Percentiles rank a stretch among this genome's conserved stretches.
These are phyloP conservation scores for Calephelis virginiensis DNA, from an alignment of 1,140 invertebrate genomes.

Conservation along the genomic window DNA sequence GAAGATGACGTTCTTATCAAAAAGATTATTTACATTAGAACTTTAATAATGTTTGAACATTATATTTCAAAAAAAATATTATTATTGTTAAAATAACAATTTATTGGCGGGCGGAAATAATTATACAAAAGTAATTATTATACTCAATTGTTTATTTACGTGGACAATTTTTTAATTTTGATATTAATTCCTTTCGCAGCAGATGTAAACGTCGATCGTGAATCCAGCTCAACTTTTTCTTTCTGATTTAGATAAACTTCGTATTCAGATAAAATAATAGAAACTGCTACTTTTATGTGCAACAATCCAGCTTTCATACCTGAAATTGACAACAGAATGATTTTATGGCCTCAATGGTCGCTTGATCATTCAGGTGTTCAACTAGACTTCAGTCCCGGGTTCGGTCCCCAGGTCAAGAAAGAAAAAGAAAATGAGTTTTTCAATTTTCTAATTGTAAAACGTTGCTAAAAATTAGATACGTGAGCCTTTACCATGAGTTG, in stretches of 20 bases:
- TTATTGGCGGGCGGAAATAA: too few relatives aligned
- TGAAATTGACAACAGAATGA: background rate
- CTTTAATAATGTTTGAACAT: too few relatives aligned
- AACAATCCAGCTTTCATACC: conserved; percentile 26
- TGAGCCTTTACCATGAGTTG: too few relatives aligned
- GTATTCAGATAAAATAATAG: conserved; percentile 23
- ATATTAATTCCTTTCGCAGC: conserved; percentile 25
- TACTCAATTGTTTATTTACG: too few relatives aligned
- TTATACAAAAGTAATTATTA: too few relatives aligned
- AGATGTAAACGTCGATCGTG: conserved; percentile 22
- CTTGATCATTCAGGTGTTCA: background rate
- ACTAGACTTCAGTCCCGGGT: background rate
- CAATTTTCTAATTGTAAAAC: background rate
- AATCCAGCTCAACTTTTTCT: conserved; percentile 15
- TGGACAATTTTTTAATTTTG: conserved; percentile 7
- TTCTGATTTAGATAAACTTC: conserved; percentile 18
- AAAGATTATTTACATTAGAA: too few relatives aligned
- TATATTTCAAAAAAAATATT: too few relatives aligned
- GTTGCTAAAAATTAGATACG: background rate
- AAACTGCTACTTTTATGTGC: conserved; percentile 23
- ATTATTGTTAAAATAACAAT: too few relatives aligned
- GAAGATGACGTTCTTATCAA: too few relatives aligned
- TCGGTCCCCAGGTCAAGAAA: too few relatives aligned
- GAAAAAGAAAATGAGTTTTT: too few relatives aligned
- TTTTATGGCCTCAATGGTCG: background rate